Percentiles rank a stretch among this genome's conserved stretches.
Evolutionary conservation across 2,113 vertebrate genomes (phyloP).

Genomic region (Crotalus horridus): DNA sequence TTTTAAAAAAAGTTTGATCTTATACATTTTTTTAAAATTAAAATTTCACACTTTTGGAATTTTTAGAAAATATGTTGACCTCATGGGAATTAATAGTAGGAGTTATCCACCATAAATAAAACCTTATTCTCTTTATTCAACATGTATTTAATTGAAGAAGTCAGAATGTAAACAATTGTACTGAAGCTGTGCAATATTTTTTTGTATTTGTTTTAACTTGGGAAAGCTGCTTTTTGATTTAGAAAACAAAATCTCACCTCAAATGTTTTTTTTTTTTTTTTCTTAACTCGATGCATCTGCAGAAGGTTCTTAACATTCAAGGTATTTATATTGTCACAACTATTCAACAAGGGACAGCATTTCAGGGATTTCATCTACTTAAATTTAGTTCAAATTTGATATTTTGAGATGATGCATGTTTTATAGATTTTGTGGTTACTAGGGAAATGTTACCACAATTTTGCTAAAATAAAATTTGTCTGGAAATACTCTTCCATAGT

Average conservation of each 20-base stretch:
- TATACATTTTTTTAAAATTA: constrained; percentile 25
- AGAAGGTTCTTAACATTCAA: neutral
- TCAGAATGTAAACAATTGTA: constrained; percentile 61
- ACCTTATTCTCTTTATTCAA: constrained; percentile 16
- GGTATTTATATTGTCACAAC: constrained; percentile 7
- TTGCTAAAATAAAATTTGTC: constrained; percentile 31
- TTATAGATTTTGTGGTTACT: constrained; percentile 19
- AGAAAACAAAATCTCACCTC: constrained; percentile 49
- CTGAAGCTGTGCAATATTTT: constrained; percentile 64
- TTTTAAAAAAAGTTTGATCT: constrained; percentile 29
- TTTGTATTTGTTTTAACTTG: constrained; percentile 58
- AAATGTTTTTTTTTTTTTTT: constrained; percentile 45
- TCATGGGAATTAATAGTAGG: constrained; percentile 37
- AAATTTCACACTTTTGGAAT: constrained; percentile 37
- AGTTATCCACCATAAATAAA: constrained; percentile 9
- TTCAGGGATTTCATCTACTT: neutral
- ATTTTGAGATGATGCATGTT: constrained; percentile 41
- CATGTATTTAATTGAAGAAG: constrained; percentile 43
- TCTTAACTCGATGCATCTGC: constrained; percentile 19
- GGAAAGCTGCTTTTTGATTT: constrained; percentile 59
- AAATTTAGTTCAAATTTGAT: constrained; percentile 35
- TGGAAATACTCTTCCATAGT: constrained; percentile 32
- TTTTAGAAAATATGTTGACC: constrained; percentile 37
- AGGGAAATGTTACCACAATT: constrained; percentile 25
- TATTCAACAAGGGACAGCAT: neutral